A percentile compares a stretch with the other conserved stretches of the same genome.
Conservation (phyloP, 2,797 vertebrate genomes). For the Chelidonichthys spinosus region DNA sequence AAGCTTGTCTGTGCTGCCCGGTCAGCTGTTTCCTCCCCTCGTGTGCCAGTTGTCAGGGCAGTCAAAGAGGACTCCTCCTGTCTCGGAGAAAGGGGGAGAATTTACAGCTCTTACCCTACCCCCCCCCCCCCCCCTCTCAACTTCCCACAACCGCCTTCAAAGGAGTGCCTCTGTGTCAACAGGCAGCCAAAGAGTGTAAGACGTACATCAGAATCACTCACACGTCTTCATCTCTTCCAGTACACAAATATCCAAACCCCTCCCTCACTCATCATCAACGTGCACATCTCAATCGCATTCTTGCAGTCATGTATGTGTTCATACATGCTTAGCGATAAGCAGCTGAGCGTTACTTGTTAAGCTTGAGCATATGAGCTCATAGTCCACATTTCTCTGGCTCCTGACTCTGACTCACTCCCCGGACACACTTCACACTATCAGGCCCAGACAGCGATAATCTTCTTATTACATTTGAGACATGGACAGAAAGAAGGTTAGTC, state of each 20-base stretch:
- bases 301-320: constrained; percentile 6
- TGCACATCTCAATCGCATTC: constrained; percentile 5
- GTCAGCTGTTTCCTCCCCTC: constrained; percentile 77
- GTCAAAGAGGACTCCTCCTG: constrained; percentile 71
- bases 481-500: constrained; percentile 33
- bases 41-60: constrained; percentile 78
- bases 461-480: constrained; percentile 46
- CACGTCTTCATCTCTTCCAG: constrained; percentile 36
- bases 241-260: constrained; percentile 26
- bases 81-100: constrained; percentile 38
- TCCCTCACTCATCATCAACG: not conserved
- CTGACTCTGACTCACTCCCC: not conserved
- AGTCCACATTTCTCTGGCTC: constrained; percentile 12
- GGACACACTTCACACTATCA: constrained; percentile 27
- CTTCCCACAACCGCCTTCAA: constrained; percentile 57
- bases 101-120: constrained; percentile 49
- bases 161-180: constrained; percentile 67
- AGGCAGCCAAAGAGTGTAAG: constrained; percentile 28
- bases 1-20: constrained; percentile 23
- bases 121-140: not conserved
- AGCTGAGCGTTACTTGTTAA: constrained; percentile 39
- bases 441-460: constrained; percentile 40
- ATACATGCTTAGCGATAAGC: constrained; percentile 18
- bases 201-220: not conserved
- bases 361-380: constrained; percentile 4